Conservation (phyloP, 30 jellyfish, hydroid and myxozoan genomes). For the Aurelia aurita complex sp. Pacific region DNA sequence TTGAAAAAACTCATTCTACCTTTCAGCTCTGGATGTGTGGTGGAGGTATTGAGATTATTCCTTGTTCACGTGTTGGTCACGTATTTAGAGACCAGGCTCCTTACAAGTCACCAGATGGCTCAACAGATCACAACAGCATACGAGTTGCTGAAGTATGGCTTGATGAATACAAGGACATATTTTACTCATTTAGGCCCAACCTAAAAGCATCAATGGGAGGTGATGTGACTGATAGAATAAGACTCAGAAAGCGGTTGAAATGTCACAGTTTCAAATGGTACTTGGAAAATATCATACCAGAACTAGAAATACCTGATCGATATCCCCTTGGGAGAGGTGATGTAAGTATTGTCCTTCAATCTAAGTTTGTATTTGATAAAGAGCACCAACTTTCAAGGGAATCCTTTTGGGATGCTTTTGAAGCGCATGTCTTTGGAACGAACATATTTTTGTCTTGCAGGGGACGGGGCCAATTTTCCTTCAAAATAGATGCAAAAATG, state of each 20-base stretch:
- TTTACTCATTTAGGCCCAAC: constrained; percentile 96
- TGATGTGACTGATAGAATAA: constrained; percentile 84
- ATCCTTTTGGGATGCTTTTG: too few species aligned
- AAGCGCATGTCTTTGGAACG: too few species aligned
- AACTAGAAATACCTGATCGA: constrained; percentile 93
- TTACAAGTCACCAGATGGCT: constrained; percentile 92
- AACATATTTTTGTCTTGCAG: too few species aligned
- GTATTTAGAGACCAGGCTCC: constrained; percentile 99
- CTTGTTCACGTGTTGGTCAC: constrained; percentile 99
- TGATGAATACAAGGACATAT: constrained; percentile 94
- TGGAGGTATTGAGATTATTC: constrained; percentile 96
- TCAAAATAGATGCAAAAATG: too few species aligned
- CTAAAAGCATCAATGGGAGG: constrained; percentile 92
- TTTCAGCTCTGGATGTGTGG: constrained; percentile 99
- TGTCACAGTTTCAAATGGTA: constrained; percentile 98
- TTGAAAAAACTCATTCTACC: too few species aligned
- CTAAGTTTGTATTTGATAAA: too few species aligned
- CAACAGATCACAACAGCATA: constrained; percentile 93
- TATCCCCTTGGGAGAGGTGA: constrained; percentile 96
- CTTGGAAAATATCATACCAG: constrained; percentile 92
- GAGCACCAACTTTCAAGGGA: too few species aligned
- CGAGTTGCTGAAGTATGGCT: constrained; percentile 99
- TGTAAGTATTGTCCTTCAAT: constrained; percentile 47
- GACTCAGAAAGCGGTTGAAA: constrained; percentile 71
- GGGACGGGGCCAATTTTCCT: too few species aligned